Percentiles rank a stretch among this genome's conserved stretches.
Evolutionary conservation across 23 tunicate species (phyloP).

Genomic region (Oikopleura dioica): DNA sequence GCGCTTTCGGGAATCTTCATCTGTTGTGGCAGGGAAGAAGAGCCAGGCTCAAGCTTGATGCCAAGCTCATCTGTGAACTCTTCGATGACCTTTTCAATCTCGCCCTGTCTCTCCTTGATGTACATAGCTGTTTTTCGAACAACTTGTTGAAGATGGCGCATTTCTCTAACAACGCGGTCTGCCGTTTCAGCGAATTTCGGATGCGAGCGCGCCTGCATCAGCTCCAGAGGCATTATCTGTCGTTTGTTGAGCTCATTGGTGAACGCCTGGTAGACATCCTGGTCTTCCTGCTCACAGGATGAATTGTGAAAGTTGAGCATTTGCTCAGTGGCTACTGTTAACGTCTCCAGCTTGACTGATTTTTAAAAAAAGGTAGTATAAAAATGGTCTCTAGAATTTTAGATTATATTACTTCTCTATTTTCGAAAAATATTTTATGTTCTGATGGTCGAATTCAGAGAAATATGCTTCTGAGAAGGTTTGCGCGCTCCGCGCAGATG

Average conservation of each 20-base stretch:
- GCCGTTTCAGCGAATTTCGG: not conserved
- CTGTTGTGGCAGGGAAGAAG: not conserved
- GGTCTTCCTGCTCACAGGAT: not conserved
- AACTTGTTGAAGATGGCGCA: not conserved
- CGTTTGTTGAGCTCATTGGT: constrained; percentile 1
- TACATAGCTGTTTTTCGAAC: constrained; percentile 1
- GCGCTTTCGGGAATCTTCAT: not conserved
- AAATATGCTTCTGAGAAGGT: too few species aligned
- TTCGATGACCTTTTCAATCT: not conserved
- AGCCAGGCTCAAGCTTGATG: not conserved
- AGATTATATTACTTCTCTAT: too few species aligned
- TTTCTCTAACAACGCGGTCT: not conserved
- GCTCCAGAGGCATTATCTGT: constrained; percentile 4
- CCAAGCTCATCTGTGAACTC: not conserved
- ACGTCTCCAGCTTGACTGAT: constrained; percentile 13
- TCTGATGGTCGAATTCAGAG: too few species aligned
- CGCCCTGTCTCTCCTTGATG: not conserved
- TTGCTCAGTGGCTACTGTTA: not conserved
- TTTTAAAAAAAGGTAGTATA: too few species aligned
- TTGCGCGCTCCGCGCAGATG: too few species aligned
- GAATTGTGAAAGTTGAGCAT: not conserved
- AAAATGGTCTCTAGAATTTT: too few species aligned
- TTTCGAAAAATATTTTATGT: too few species aligned
- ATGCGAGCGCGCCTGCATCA: constrained; percentile 8
- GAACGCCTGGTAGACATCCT: not conserved